A percentile compares a stretch with the other conserved stretches of the same genome.
These are phyloP conservation scores for Notodonta ziczac DNA, from an alignment of 2,888 invertebrate genomes.

Conservation along the genomic window DNA sequence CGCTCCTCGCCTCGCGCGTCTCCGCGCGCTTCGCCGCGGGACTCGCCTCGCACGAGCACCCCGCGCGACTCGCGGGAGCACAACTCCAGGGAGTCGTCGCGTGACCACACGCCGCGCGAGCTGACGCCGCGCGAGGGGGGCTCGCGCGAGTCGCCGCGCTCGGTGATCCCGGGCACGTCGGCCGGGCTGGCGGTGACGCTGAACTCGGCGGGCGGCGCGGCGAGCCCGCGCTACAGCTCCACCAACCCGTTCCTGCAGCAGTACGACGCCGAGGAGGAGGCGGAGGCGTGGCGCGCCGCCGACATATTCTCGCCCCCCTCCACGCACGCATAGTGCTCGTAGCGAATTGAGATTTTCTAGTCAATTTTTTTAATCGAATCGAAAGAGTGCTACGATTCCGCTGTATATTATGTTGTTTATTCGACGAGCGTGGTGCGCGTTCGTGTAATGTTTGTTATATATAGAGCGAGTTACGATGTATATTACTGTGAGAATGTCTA, in stretches of 20 bases:
- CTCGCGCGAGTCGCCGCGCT: constrained; percentile 50
- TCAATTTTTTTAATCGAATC: constrained; percentile 81
- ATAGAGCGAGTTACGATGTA: constrained; percentile 81
- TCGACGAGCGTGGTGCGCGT: constrained; percentile 75
- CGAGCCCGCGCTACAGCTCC: constrained; percentile 72
- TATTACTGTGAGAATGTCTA: constrained; percentile 81
- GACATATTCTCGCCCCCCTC: constrained; percentile 78
- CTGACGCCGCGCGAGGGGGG: constrained; percentile 46
- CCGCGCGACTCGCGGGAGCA: constrained; percentile 47
- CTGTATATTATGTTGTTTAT: constrained; percentile 80
- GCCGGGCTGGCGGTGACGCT: constrained; percentile 86
- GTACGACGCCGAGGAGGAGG: constrained; percentile 80
- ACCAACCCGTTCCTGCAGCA: constrained; percentile 87
- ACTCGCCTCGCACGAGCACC: constrained; percentile 48
- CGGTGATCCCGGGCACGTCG: constrained; percentile 84
- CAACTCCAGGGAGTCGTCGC: constrained; percentile 67
- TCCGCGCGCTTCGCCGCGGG: constrained; percentile 62
- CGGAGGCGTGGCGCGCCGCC: constrained; percentile 77
- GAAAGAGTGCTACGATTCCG: constrained; percentile 80
- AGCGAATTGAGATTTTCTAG: constrained; percentile 82
- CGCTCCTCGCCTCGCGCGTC: constrained; percentile 68
- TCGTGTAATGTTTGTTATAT: constrained; percentile 77
- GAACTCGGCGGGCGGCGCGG: constrained; percentile 62
- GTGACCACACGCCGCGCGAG: constrained; percentile 60
- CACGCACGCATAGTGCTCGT: constrained; percentile 79